phyloP scores from a whole-genome alignment of 2,113 vertebrate genomes.

The Pseudorhombus dupliciocellatus region DNA sequence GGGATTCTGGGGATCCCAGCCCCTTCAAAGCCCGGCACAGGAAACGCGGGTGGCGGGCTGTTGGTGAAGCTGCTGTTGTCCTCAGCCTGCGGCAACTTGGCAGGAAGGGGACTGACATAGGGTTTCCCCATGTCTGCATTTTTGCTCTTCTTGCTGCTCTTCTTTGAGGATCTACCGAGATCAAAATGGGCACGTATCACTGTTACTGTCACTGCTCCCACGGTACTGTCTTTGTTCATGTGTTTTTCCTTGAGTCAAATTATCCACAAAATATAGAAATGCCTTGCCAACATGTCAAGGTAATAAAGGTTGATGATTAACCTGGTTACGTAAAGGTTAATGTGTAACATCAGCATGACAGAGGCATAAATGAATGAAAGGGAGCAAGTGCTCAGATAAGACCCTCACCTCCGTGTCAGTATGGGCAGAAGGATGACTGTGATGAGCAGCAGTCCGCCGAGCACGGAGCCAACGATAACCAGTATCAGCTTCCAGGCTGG shows the following conservation, averaged over 20 bases:
- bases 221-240: not conserved
- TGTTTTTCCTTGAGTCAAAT: not conserved
- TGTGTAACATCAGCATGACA: not conserved
- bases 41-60: not conserved
- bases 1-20: constrained; percentile 69
- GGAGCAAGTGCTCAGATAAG: not conserved
- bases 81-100: constrained; percentile 10
- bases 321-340: not conserved
- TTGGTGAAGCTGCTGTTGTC: not conserved
- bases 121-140: not conserved
- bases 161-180: constrained; percentile 52
- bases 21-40: not conserved
- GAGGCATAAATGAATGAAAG: not conserved
- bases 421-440: constrained; percentile 46
- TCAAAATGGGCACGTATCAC: not conserved
- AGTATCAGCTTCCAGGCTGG: constrained; percentile 67
- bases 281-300: not conserved
- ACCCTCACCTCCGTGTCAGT: constrained; percentile 54
- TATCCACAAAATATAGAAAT: not conserved
- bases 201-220: not conserved
- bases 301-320: not conserved
- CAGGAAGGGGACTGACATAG: not conserved
- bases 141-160: constrained; percentile 20
- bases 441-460: constrained; percentile 70
- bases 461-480: constrained; percentile 62